Evolutionary conservation across 2,797 vertebrate species (phyloP).

Genomic region (Danio albolineatus): DNA sequence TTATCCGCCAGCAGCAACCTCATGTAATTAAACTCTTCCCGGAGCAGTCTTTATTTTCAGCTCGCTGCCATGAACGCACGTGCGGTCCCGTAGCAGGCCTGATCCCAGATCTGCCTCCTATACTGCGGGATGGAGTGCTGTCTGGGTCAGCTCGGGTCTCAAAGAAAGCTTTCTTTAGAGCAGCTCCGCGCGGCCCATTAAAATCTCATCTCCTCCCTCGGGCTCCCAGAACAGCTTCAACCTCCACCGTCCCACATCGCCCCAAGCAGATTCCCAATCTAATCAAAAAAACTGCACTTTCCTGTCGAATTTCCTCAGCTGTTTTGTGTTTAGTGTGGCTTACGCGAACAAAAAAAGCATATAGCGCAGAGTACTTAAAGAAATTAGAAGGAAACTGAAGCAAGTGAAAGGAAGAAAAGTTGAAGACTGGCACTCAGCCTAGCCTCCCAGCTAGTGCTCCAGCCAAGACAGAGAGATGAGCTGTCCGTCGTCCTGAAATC

Average conservation of each 20-base stretch:
- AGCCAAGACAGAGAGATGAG: constrained; percentile 32
- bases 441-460: not conserved
- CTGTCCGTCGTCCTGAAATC: constrained; percentile 58
- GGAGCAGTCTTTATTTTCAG: constrained; percentile 53
- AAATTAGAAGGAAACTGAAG: constrained; percentile 43
- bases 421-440: constrained; percentile 26
- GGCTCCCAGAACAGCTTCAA: constrained; percentile 22
- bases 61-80: constrained; percentile 7
- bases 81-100: constrained; percentile 27
- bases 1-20: constrained; percentile 72
- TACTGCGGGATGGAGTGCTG: constrained; percentile 27
- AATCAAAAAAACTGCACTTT: constrained; percentile 22
- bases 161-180: constrained; percentile 46
- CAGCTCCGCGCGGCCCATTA: constrained; percentile 58
- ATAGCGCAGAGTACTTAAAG: constrained; percentile 17
- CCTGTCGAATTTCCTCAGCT: constrained; percentile 14
- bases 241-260: not conserved
- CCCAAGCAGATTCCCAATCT: constrained; percentile 12
- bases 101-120: constrained; percentile 36
- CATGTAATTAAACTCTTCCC: constrained; percentile 54
- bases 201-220: constrained; percentile 58
- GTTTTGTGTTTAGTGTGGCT: constrained; percentile 14
- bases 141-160: constrained; percentile 46
- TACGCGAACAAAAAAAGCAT: not conserved
- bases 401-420: constrained; percentile 26